Evolutionary conservation across 2,888 invertebrate species (phyloP).

Genomic region (Hydrotaea diabolus): DNA sequence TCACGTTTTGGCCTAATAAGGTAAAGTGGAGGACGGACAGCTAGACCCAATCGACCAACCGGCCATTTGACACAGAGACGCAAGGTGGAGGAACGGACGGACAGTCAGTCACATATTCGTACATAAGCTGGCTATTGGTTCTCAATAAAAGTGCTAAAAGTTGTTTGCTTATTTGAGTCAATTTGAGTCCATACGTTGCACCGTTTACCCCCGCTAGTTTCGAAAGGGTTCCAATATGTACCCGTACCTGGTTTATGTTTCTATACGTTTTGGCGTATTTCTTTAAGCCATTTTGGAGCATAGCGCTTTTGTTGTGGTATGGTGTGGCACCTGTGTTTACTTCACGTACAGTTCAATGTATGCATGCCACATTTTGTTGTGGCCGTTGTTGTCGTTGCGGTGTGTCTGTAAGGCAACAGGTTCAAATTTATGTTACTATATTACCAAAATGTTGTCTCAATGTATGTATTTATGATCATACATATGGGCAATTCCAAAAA

Average conservation of each 20-base stretch:
- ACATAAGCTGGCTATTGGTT: slow-evolving; percentile 24
- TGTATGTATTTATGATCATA: background rate
- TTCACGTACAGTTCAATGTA: background rate
- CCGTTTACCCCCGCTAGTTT: background rate
- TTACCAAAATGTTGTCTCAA: slow-evolving; percentile 17
- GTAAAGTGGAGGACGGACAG: slow-evolving; percentile 53
- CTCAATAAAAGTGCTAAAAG: slow-evolving; percentile 37
- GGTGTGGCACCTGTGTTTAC: slow-evolving; percentile 64
- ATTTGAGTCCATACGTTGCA: slow-evolving; percentile 22
- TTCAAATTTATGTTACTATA: slow-evolving; percentile 42
- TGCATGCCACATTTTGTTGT: slow-evolving; percentile 18
- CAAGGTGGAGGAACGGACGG: slow-evolving; percentile 7
- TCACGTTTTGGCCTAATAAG: slow-evolving; percentile 69
- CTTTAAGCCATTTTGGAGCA: slow-evolving; percentile 26
- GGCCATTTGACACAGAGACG: background rate
- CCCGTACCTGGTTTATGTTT: slow-evolving; percentile 1
- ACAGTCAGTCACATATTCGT: background rate
- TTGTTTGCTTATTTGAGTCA: slow-evolving; percentile 32
- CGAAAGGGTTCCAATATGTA: slow-evolving; percentile 39
- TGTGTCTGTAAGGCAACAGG: slow-evolving; percentile 41
- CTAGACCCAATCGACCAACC: background rate
- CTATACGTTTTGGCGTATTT: background rate
- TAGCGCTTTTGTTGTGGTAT: slow-evolving; percentile 41
- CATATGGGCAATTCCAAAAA: background rate
- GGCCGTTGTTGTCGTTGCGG: slow-evolving; percentile 1